phyloP scores from a whole-genome alignment of 2,888 invertebrate species.

The Chalcosyrphus nemorum region DNA sequence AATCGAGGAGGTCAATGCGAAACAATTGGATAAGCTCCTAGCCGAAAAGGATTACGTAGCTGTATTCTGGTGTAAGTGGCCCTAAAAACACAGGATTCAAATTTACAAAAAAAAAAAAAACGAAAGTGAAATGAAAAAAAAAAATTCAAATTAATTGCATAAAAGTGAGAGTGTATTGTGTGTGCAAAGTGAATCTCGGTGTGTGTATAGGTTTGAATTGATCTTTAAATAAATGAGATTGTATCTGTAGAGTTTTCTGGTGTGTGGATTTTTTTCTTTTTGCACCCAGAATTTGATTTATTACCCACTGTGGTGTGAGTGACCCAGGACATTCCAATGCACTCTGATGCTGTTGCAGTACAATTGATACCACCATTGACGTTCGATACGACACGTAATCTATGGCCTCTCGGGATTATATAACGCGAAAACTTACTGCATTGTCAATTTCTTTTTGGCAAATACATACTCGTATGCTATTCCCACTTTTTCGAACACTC shows the following conservation, averaged over 20 bases:
- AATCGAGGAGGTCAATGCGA: slow-evolving; percentile 96
- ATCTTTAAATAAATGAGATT: slow-evolving; percentile 44
- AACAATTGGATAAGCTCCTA: slow-evolving; percentile 94
- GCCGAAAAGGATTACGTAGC: slow-evolving; percentile 96
- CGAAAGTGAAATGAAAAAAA: slow-evolving; percentile 44
- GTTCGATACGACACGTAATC: slow-evolving; percentile 45
- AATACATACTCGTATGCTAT: slow-evolving; percentile 43
- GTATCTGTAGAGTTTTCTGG: slow-evolving; percentile 1
- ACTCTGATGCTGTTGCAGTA: neutral
- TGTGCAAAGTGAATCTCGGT: neutral
- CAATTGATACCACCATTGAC: slow-evolving; percentile 29
- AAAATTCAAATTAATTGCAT: slow-evolving; percentile 65
- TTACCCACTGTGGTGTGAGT: slow-evolving; percentile 43
- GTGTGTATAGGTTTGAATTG: slow-evolving; percentile 19
- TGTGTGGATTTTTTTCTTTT: neutral
- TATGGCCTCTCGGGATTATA: slow-evolving; percentile 36
- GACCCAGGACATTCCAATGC: slow-evolving; percentile 45
- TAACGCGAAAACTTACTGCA: slow-evolving; percentile 51
- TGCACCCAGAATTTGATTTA: slow-evolving; percentile 53
- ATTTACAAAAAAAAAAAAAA: slow-evolving; percentile 19
- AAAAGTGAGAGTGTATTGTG: slow-evolving; percentile 63
- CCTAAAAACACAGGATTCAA: slow-evolving; percentile 6
- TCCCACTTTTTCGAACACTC: slow-evolving; percentile 18
- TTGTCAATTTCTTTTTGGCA: slow-evolving; percentile 65
- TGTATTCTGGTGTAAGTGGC: slow-evolving; percentile 97